Conservation (phyloP, 2,113 vertebrate species). For the Opisthocomus hoazin region DNA sequence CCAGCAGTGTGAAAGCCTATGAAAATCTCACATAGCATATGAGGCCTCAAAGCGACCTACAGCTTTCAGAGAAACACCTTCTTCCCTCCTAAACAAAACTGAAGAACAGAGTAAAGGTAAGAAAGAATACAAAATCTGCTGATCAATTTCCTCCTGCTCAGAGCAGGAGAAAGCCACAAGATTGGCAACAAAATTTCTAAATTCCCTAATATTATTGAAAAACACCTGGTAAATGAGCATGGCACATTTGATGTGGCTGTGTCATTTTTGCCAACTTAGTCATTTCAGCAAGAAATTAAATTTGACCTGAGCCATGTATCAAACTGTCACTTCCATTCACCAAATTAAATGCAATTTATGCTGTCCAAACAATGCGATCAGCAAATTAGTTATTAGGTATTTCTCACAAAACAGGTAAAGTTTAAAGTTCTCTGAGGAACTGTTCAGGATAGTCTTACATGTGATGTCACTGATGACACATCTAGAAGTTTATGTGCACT, state of each 20-base stretch:
- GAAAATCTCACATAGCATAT: neutral
- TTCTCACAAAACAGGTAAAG: conserved; percentile 36
- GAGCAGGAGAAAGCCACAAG: neutral
- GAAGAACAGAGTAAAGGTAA: neutral
- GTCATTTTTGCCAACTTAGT: conserved; percentile 16
- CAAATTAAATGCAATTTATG: conserved; percentile 45
- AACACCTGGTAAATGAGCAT: neutral
- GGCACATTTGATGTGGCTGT: neutral
- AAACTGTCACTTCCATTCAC: conserved; percentile 53
- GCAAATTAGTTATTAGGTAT: conserved; percentile 53
- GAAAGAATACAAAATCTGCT: neutral
- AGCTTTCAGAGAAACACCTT: neutral
- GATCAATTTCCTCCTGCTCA: neutral
- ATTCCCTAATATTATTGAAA: neutral
- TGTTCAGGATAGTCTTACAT: conserved; percentile 45
- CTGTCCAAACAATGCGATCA: conserved; percentile 37
- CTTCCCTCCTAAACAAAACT: neutral
- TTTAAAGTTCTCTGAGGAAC: conserved; percentile 29
- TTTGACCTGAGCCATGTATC: conserved; percentile 52
- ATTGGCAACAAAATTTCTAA: neutral
- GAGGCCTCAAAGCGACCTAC: neutral
- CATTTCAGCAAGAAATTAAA: conserved; percentile 60
- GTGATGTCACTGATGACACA: conserved; percentile 44
- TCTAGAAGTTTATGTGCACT: conserved; percentile 39
- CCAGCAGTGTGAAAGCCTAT: neutral